Base-by-base conservation (phyloP, 1,140 invertebrate species). In the Temnothorax longispinosus region DNA sequence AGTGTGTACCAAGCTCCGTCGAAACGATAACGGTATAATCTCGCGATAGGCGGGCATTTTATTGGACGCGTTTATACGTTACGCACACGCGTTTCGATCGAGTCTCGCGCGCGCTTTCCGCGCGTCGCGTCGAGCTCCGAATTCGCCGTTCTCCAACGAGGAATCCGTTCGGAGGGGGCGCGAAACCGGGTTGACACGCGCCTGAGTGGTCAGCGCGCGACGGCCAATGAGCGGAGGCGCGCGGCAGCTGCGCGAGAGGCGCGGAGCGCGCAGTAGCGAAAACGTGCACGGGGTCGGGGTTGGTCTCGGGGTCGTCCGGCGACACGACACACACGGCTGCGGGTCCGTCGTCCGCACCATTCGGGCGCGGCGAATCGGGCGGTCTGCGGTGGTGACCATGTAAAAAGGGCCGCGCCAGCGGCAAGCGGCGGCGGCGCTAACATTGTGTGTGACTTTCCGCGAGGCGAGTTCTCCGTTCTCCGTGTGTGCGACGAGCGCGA, bases 231-330 rank as follows among this genome's bases (percentile, higher is more conserved):
- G 41, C 1, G 52, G 5, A 0, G 67, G 50, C 65, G 78, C 21
- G 35, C 50, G 58, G 32, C 78, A 52, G 10, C 47, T 88, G 88
- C 88, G 82, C 69, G 58, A 50, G 52, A 50, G 0, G 6, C 47
- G 18, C 38, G 27, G 32, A 50, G 11, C 78, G 88, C 88, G 76
- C 85, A 84, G 85, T 84, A 72, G 21, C 69, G 64, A 82, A 87
- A 91, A 86, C 85, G 90, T 92, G 91, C 81, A 84, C 87, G 86
- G 64, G 64, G 35, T 75, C 27, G 27, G 27, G 27, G 27, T 27
- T 27, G 27, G 27, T 27, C 27, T 27, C 27, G 27, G 27, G 27
- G 27, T 27, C 27, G 27, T 27, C 78, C 69, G 80, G 62, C 27
- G 27, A 32, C 6, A 65, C 65, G 75, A 27, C 27, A 27, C 27